phyloP scores from a whole-genome alignment of 2,797 vertebrate species.

The Rhinella marina region DNA sequence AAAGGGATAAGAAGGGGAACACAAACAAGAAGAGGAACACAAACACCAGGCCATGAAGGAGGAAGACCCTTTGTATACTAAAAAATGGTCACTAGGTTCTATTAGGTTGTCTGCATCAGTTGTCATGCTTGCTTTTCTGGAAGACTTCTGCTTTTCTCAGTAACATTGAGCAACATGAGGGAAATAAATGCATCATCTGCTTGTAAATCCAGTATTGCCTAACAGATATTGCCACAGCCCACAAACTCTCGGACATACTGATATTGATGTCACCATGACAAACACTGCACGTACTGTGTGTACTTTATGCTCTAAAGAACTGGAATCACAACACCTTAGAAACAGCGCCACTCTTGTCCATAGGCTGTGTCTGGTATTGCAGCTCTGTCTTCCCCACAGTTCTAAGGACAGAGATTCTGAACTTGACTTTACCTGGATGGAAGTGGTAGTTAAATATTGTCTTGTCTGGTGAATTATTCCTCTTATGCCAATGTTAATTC shows the following conservation, averaged over 20 bases:
- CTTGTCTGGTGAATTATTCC: neutral
- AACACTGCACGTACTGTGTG: neutral
- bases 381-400: too few relatives aligned
- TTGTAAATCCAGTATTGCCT: neutral
- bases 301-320: too few relatives aligned
- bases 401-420: neutral
- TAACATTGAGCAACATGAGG: neutral
- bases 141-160: constrained; percentile 1
- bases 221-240: neutral
- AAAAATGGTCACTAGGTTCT: neutral
- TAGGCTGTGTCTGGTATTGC: neutral
- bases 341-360: neutral
- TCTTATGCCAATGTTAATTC: neutral
- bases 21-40: too few relatives aligned
- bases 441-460: neutral
- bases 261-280: neutral
- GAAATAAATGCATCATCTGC: neutral
- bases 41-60: neutral
- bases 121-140: neutral
- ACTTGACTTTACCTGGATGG: neutral
- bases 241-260: too few relatives aligned
- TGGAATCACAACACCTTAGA: neutral
- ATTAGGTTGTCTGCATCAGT: neutral
- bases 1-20: neutral
- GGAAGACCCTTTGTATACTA: neutral